Evolutionary conservation across 2,113 vertebrate species (phyloP), one percentile per base, ranked within the genome.

Genomic region (Trematocara unimaculatum): DNA sequence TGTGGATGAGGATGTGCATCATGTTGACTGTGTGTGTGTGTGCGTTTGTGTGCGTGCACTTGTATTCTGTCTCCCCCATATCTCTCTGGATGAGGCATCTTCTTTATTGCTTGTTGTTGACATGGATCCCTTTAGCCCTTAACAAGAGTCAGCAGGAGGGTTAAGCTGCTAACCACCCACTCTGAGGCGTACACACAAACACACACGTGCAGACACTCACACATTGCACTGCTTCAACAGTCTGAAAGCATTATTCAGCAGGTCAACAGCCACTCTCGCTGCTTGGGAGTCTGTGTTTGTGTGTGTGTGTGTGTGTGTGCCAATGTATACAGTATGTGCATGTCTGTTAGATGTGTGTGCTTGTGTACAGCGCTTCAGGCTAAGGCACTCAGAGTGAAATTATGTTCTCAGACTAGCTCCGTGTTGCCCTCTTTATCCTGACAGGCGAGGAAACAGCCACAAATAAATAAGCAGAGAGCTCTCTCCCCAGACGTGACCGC

Each of bases 41-140:
- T 62, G 31, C 7, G 58, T 64, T n/a, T 64, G 17, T n/a, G 33
- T 13, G 18, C 0, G 33, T n/a, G 82, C 53, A 18, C 45, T 77
- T 18, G 45, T 77, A 18, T 70, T 70, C 70, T 70, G 56, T 60
- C 72, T 90, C 49, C 62, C 12, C 56, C 35, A 8, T 81, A 89
- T 87, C 91, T 93, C 91, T 90, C 86, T 84, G 86, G 92, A 90
- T 88, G 92, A 90, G 82, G 88, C 87, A 94, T 94, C 92, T 94
- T 94, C 93, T 95, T 95, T 93, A 94, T 93, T 92, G 93, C 94
- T 93, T 92, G 92, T 94, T 96, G 95, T 96, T 96, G 95, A 95
- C 96, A 95, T 40, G 91, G 91, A 96, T 93, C 93, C 93, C 95
- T 96, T 96, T 94, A 95, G 95, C 93, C 92, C 91, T 94, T 89